These are phyloP conservation scores for Varroa destructor DNA, from an alignment of 1,140 invertebrate genomes.

Conservation along the genomic window DNA sequence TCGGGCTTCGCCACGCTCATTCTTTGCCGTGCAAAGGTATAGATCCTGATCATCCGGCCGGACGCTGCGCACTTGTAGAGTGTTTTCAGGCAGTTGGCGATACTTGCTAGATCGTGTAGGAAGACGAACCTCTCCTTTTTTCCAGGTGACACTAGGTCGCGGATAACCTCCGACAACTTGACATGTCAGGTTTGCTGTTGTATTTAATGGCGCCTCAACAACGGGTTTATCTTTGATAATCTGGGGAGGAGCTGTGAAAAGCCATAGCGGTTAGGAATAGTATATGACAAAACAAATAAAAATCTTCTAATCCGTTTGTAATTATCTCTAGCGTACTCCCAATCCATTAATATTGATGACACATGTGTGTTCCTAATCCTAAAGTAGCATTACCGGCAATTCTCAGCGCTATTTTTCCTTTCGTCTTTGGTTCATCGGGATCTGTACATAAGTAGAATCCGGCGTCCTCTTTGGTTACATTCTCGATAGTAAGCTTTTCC, in stretches of 20 bases:
- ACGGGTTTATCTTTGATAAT: constrained; percentile 25
- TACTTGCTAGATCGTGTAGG: constrained; percentile 1
- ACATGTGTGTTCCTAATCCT: too few relatives aligned
- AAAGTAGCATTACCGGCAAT: not conserved
- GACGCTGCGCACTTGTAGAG: constrained; percentile 6
- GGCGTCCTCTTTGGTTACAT: not conserved
- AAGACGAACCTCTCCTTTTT: not conserved
- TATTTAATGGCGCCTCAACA: not conserved
- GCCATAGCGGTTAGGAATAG: not conserved
- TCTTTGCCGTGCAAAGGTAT: constrained; percentile 8
- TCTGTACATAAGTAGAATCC: constrained; percentile 4
- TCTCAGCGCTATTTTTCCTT: not conserved
- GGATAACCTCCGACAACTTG: constrained; percentile 9
- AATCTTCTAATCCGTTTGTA: too few relatives aligned
- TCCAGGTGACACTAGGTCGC: not conserved
- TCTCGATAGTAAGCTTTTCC: not conserved
- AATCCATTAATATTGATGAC: too few relatives aligned
- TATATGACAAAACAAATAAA: not conserved
- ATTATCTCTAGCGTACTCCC: too few relatives aligned
- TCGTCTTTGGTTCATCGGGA: not conserved
- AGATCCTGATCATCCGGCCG: not conserved
- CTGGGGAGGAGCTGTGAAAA: not conserved
- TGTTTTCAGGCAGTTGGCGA: constrained; percentile 10
- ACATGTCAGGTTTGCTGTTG: constrained; percentile 8
- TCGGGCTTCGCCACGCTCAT: constrained; percentile 4